phyloP scores from a whole-genome alignment of 2,797 vertebrate genomes.

The Mallotus villosus region DNA sequence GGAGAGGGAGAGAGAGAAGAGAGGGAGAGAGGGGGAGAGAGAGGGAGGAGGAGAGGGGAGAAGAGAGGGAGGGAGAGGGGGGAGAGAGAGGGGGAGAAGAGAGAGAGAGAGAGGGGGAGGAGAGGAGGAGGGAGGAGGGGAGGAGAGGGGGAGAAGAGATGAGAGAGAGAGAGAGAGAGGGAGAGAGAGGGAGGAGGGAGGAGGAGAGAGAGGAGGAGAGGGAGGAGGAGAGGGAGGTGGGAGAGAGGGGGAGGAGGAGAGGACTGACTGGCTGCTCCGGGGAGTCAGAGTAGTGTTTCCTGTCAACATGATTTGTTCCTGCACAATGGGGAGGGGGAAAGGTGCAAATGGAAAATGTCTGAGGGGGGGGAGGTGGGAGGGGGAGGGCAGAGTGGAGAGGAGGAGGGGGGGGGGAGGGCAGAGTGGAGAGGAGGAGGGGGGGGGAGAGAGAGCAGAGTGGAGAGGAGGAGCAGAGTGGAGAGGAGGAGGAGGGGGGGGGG shows the following conservation, averaged over 20 bases:
- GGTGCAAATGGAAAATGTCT: constrained; percentile 79
- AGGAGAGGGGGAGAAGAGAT: too few species aligned
- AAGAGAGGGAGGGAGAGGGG: constrained; percentile 13
- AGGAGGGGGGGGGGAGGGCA: too few species aligned
- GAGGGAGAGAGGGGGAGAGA: too few species aligned
- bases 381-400: constrained; percentile 40
- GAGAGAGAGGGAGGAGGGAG: background rate
- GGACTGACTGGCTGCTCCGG: background rate
- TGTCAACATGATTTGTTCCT: constrained; percentile 37
- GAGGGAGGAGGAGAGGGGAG: constrained; percentile 9
- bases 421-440: too few species aligned
- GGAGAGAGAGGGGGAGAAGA: too few species aligned
- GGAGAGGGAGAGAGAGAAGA: too few species aligned
- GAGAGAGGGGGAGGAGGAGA: too few species aligned
- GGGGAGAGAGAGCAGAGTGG: too few species aligned
- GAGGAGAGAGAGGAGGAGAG: constrained; percentile 13
- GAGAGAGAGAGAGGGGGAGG: too few species aligned
- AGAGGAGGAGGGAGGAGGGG: constrained; percentile 14
- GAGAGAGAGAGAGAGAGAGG: too few species aligned
- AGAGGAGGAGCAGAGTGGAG: constrained; percentile 29
- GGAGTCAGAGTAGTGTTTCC: constrained; percentile 40
- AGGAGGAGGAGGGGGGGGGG: constrained; percentile 25
- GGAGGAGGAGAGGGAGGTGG: too few species aligned
- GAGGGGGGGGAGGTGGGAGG: constrained; percentile 58
- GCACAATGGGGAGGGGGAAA: constrained; percentile 49